Percentiles rank a stretch among this genome's conserved stretches.
Conservation (phyloP, 2,797 vertebrate species). For the Coregonus suidteri region DNA sequence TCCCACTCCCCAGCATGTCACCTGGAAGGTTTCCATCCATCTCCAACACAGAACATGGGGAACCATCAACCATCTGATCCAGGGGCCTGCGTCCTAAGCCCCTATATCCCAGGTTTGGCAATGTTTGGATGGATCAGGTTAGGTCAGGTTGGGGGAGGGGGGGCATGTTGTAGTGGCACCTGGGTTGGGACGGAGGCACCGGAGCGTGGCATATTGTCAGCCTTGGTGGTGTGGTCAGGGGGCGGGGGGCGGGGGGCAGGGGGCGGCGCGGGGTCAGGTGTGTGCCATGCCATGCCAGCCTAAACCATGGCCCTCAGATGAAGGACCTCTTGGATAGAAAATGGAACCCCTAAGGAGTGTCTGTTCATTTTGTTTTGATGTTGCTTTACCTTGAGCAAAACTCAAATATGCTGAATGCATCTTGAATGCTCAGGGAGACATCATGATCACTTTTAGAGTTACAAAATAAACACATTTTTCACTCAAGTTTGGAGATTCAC, state of each 20-base stretch:
- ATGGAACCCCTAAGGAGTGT: neutral
- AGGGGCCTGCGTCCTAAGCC: neutral
- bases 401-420: neutral
- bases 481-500: neutral
- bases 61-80: constrained; percentile 7
- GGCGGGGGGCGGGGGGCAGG: neutral
- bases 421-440: neutral
- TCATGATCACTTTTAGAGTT: neutral
- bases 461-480: neutral
- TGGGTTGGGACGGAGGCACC: neutral
- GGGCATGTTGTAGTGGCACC: neutral
- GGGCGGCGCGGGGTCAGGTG: constrained; percentile 6
- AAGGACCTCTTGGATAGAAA: neutral
- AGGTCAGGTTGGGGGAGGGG: neutral
- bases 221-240: neutral
- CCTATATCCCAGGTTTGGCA: neutral
- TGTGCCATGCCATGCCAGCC: neutral
- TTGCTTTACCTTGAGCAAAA: neutral
- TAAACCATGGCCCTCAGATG: constrained; percentile 1
- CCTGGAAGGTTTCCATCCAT: neutral
- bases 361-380: neutral
- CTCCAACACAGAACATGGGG: neutral
- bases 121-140: neutral
- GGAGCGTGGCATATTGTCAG: neutral
- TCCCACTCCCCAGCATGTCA: neutral